phyloP scores from a whole-genome alignment of 1,140 invertebrate species.

The Panagrolaimus sp. region DNA sequence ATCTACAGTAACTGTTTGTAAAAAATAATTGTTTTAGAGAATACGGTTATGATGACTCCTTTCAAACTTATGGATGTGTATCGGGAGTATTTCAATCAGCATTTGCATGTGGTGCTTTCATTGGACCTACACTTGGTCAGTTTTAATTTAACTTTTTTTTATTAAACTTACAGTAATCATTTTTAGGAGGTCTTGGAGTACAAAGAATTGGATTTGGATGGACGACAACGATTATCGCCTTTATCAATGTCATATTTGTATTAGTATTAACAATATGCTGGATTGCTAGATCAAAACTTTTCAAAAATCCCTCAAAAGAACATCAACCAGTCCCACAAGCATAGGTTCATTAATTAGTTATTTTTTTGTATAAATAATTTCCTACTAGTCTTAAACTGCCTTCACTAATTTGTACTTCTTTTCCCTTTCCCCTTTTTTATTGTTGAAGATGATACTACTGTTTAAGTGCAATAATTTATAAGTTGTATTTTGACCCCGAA shows the following conservation, averaged over 20 bases:
- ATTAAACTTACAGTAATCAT: too few species aligned
- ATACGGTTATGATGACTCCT: constrained; percentile 55
- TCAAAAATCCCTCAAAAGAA: neutral
- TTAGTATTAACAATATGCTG: constrained; percentile 4
- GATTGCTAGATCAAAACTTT: neutral
- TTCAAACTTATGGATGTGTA: constrained; percentile 58
- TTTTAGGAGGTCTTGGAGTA: constrained; percentile 51
- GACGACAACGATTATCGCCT: constrained; percentile 56
- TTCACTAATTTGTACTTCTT: too few species aligned
- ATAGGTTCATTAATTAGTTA: neutral
- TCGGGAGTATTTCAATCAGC: constrained; percentile 58
- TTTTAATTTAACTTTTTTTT: too few species aligned
- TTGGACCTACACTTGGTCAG: constrained; percentile 51
- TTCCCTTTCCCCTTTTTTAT: too few species aligned
- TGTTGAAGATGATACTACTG: too few species aligned
- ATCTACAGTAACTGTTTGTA: neutral
- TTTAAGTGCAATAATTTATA: too few species aligned
- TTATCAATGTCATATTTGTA: constrained; percentile 48
- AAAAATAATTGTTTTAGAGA: constrained; percentile 31
- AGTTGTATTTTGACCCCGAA: too few species aligned
- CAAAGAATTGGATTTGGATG: constrained; percentile 52
- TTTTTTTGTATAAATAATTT: neutral
- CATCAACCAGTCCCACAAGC: constrained; percentile 9
- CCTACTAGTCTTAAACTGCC: too few species aligned
- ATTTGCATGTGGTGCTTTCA: constrained; percentile 54